Evolutionary conservation across 2,113 vertebrate species (phyloP).

Genomic region (Stegastes partitus): DNA sequence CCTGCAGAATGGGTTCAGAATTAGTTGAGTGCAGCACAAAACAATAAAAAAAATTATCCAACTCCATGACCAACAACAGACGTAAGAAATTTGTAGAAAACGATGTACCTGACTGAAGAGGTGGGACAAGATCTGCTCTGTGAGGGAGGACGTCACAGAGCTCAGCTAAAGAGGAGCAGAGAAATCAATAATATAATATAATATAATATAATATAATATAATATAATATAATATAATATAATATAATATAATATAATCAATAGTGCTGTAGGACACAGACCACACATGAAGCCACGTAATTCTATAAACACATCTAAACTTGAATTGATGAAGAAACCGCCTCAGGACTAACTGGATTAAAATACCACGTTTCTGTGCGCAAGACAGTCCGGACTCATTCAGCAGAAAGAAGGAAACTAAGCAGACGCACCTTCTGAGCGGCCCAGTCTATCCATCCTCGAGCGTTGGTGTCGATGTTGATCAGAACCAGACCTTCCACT

Average conservation of each 20-base stretch:
- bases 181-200: neutral
- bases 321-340: conserved; percentile 13
- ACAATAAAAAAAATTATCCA: too few species aligned
- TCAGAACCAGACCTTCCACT: conserved; percentile 92
- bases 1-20: conserved; percentile 55
- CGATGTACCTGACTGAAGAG: conserved; percentile 90
- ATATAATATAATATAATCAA: neutral
- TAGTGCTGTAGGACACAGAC: neutral
- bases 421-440: conserved; percentile 88
- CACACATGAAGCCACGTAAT: neutral
- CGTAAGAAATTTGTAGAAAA: too few species aligned
- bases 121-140: conserved; percentile 91
- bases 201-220: neutral
- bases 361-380: conserved; percentile 3
- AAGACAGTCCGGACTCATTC: neutral
- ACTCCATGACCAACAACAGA: too few species aligned
- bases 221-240: neutral
- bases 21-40: too few species aligned
- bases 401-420: neutral
- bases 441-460: conserved; percentile 96
- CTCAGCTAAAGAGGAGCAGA: conserved; percentile 80
- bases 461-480: conserved; percentile 92
- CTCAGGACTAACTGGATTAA: conserved; percentile 17
- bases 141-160: conserved; percentile 88
- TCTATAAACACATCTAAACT: conserved; percentile 4